Conservation (phyloP, 2,797 vertebrate species). For the Onychomys torridus region DNA sequence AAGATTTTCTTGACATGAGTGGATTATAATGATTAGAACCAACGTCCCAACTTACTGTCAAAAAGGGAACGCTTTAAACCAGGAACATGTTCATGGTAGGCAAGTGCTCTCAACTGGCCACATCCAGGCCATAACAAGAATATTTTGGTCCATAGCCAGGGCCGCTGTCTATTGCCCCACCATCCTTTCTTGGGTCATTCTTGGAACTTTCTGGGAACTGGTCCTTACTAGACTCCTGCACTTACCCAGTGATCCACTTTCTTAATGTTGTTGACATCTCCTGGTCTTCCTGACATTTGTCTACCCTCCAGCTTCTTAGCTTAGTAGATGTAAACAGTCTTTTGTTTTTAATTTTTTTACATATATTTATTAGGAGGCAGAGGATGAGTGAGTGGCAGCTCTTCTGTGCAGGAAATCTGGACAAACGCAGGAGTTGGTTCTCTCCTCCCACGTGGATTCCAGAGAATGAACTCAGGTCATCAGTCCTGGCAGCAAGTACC, state of each 20-base stretch:
- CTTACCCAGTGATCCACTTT: not conserved
- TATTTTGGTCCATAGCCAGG: not conserved
- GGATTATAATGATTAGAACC: not conserved
- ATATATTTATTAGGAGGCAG: not conserved
- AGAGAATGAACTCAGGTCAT: not conserved
- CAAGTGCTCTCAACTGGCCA: not conserved
- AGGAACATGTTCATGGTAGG: not conserved
- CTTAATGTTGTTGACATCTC: not conserved
- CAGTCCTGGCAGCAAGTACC: not conserved
- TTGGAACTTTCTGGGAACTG: not conserved
- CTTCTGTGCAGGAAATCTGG: not conserved
- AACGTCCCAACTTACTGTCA: not conserved
- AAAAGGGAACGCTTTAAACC: not conserved
- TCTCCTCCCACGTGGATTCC: not conserved
- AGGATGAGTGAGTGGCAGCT: not conserved
- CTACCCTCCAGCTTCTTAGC: not conserved
- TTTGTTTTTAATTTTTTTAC: not conserved
- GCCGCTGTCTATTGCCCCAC: not conserved
- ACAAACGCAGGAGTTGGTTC: not conserved
- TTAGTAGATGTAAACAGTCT: too few species aligned
- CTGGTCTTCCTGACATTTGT: not conserved
- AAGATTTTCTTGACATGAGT: not conserved
- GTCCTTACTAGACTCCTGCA: not conserved
- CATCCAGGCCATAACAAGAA: not conserved
- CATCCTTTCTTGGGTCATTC: not conserved